Percentiles rank a stretch among this genome's conserved stretches.
Evolutionary conservation across 2,113 vertebrate species (phyloP).

Genomic region (Genyomyrus donnyi): DNA sequence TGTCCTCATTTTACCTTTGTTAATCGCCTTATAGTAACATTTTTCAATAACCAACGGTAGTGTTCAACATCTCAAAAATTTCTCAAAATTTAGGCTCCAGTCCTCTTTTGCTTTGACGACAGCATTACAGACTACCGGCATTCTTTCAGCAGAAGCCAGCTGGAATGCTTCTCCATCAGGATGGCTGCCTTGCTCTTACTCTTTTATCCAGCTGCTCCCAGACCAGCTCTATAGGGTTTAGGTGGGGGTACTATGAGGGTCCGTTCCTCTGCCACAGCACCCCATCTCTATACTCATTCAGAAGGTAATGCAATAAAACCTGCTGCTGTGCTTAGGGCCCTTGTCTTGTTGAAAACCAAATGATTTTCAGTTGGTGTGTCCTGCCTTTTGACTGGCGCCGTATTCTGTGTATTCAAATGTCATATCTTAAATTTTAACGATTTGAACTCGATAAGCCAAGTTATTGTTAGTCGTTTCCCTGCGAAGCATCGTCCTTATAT

Average conservation of each 20-base stretch:
- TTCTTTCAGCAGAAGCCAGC: neutral
- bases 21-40: neutral
- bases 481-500: neutral
- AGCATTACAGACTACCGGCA: neutral
- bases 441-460: neutral
- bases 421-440: neutral
- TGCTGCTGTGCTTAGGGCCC: neutral
- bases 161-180: neutral
- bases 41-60: neutral
- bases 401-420: too few species aligned
- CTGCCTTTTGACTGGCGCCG: neutral
- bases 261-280: neutral
- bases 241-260: neutral
- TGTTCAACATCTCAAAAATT: neutral
- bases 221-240: neutral
- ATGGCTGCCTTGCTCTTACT: neutral
- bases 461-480: neutral
- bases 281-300: neutral
- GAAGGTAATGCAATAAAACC: neutral
- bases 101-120: neutral
- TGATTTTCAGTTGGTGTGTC: neutral
- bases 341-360: neutral
- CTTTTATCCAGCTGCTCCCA: neutral
- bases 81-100: neutral
- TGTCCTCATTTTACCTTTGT: neutral